These are phyloP conservation scores for Nipponacmea schrenckii DNA, from an alignment of 2,888 invertebrate species.

Conservation along the genomic window DNA sequence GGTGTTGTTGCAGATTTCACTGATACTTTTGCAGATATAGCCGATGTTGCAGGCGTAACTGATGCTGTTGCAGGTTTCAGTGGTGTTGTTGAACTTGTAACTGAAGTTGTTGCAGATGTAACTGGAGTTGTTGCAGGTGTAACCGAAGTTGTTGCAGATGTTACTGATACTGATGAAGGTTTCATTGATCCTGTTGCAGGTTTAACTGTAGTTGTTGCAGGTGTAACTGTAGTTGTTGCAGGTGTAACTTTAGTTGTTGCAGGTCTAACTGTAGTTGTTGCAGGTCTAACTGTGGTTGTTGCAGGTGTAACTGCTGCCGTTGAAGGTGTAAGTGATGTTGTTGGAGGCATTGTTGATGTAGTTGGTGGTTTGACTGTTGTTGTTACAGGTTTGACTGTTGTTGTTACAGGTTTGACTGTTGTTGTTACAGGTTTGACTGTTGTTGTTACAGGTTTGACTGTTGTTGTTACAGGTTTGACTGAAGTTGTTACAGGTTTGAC, in stretches of 20 bases:
- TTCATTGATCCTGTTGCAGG: neutral
- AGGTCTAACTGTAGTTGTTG: neutral
- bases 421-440: neutral
- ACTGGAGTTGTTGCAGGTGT: neutral
- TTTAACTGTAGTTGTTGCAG: neutral
- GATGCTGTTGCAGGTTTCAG: neutral
- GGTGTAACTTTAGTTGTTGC: too few species aligned
- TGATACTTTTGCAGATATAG: neutral
- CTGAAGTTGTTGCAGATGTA: neutral
- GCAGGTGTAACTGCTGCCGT: too few species aligned
- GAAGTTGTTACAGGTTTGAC: neutral
- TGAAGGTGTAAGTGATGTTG: neutral
- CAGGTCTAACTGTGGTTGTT: neutral
- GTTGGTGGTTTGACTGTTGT: neutral
- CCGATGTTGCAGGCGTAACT: neutral
- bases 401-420: neutral
- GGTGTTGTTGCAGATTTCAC: neutral
- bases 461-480: neutral
- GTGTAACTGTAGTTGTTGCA: too few species aligned
- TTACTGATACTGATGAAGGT: neutral
- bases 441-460: neutral
- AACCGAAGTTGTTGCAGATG: neutral
- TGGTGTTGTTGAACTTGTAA: neutral
- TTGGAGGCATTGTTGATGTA: neutral
- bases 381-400: neutral